phyloP scores from a whole-genome alignment of 1,140 invertebrate genomes.

The Neoseiulus cucumeris region DNA sequence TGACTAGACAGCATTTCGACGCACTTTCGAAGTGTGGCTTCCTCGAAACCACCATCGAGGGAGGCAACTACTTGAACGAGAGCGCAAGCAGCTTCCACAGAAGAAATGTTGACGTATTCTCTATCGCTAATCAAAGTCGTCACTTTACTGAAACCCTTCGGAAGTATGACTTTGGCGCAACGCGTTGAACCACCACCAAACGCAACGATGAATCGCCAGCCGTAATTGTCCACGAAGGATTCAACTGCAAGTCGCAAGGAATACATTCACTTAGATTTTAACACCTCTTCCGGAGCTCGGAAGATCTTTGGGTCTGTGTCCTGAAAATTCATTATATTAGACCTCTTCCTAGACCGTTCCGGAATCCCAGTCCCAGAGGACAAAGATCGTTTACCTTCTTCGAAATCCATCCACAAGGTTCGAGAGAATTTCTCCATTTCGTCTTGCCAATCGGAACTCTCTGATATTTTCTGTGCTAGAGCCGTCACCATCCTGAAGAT shows the following conservation, averaged over 20 bases:
- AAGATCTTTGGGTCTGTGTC: no score
- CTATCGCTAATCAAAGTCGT: not conserved
- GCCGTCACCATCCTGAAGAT: not conserved
- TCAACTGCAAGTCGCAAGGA: not conserved
- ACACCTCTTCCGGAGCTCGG: no score
- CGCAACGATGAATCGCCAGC: not conserved
- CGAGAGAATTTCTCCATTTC: not conserved
- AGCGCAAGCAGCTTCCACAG: not conserved
- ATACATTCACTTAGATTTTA: no score
- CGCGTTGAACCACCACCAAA: not conserved
- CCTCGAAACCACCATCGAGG: not conserved
- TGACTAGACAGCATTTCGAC: not conserved
- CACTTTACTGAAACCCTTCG: not conserved
- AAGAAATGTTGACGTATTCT: not conserved
- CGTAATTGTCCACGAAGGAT: not conserved
- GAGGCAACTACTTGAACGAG: not conserved
- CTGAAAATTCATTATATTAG: no score
- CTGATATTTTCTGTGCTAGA: not conserved
- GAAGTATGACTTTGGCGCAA: not conserved
- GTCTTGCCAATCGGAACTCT: not conserved
- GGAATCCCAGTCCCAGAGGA: not conserved
- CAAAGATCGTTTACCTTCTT: not conserved
- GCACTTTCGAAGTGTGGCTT: not conserved
- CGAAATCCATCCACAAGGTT: not conserved
- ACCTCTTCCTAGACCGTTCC: no score